Percentiles rank a stretch among this genome's conserved stretches.
phyloP scores from a whole-genome alignment of 64 coral and sea anemone species.

The Montipora cactus region DNA sequence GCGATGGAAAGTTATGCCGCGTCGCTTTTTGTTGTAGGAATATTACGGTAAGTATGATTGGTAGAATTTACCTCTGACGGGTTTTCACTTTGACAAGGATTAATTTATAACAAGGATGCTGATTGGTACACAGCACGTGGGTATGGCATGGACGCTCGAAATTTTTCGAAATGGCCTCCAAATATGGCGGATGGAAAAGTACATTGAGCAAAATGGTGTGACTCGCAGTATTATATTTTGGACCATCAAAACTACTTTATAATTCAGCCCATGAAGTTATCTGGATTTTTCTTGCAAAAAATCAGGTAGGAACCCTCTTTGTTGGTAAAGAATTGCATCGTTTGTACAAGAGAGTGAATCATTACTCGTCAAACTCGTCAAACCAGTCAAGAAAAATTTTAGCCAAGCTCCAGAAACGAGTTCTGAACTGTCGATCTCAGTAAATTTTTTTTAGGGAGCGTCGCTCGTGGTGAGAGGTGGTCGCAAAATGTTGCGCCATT shows the following conservation, averaged over 20 bases:
- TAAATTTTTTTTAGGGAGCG: too few species aligned
- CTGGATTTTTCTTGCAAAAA: neutral
- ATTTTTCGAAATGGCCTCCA: neutral
- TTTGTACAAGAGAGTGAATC: neutral
- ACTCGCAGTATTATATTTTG: too few species aligned
- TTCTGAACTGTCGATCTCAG: too few species aligned
- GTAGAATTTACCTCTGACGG: too few species aligned
- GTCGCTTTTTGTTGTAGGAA: too few species aligned
- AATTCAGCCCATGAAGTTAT: neutral
- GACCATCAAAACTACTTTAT: too few species aligned
- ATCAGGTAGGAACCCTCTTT: neutral
- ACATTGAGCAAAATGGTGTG: neutral
- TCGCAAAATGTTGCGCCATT: too few species aligned
- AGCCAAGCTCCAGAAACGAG: too few species aligned
- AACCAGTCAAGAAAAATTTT: neutral
- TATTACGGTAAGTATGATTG: too few species aligned
- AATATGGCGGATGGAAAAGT: slow-evolving; percentile 51
- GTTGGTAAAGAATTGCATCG: neutral
- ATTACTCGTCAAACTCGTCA: slow-evolving; percentile 21
- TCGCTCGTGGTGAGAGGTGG: too few species aligned
- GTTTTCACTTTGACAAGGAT: neutral
- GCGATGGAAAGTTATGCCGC: too few species aligned
- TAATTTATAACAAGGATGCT: neutral
- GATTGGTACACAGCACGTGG: slow-evolving; percentile 50
- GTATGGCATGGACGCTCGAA: neutral